Evolutionary conservation across 2,113 vertebrate genomes (phyloP).

Genomic region (Prinia subflava): DNA sequence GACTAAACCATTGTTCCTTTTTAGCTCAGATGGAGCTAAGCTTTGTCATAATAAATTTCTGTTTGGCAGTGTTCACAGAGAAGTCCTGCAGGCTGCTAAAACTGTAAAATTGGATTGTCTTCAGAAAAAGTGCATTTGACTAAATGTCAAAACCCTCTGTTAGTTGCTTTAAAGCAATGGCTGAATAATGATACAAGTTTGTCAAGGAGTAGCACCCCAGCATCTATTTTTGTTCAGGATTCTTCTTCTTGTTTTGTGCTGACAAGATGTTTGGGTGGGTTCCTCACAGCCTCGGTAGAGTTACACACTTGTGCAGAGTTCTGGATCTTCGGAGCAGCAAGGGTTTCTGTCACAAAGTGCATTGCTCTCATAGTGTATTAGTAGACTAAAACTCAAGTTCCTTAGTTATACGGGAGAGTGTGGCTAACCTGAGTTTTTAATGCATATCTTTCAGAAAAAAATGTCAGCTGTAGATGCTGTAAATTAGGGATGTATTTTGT

Average conservation of each 20-base stretch:
- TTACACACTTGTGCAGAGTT: neutral
- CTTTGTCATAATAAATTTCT: neutral
- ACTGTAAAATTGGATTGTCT: neutral
- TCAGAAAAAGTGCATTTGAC: neutral
- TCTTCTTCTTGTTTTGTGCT: neutral
- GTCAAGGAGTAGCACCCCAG: rapidly evolving
- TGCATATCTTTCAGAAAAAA: neutral
- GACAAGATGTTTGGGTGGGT: neutral
- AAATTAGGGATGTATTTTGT: neutral
- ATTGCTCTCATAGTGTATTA: neutral
- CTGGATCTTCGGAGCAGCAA: neutral
- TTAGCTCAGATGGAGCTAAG: neutral
- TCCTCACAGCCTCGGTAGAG: neutral
- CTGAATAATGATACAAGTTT: neutral
- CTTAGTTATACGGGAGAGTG: neutral
- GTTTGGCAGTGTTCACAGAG: neutral
- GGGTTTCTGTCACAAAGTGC: neutral
- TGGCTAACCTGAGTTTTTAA: neutral
- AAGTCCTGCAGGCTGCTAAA: neutral
- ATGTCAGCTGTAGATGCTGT: neutral
- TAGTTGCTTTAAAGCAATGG: neutral
- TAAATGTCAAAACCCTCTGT: neutral
- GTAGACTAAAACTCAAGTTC: neutral
- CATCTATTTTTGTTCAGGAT: neutral
- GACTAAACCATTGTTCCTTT: neutral